Percentiles rank a stretch among this genome's conserved stretches.
Conservation (phyloP, 2,797 vertebrate species). For the Staurois parvus region DNA sequence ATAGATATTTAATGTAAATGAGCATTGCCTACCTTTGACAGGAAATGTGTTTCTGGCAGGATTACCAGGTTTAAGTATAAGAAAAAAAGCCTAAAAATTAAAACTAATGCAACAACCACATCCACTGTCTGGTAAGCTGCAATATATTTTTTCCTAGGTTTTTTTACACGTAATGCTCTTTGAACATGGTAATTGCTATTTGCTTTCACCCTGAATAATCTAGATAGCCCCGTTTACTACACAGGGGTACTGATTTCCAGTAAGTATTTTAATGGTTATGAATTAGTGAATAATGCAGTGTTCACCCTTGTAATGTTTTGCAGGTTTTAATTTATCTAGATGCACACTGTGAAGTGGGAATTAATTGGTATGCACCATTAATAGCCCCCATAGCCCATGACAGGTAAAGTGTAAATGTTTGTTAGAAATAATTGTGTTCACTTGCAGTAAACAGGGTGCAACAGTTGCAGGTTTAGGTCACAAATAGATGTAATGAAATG, state of each 20-base stretch:
- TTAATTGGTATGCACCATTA: constrained; percentile 97
- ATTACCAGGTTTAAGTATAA: no score
- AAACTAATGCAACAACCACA: no score
- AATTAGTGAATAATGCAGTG: background rate
- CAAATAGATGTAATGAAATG: background rate
- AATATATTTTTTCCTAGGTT: no score
- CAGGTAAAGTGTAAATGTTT: constrained; percentile 82
- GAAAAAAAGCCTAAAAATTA: no score
- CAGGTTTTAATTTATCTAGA: constrained; percentile 97
- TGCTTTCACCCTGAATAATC: background rate
- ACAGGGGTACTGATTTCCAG: background rate
- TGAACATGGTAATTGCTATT: no score
- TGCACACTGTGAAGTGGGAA: constrained; percentile 95
- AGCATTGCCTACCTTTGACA: no score
- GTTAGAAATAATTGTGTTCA: background rate
- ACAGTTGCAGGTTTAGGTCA: background rate
- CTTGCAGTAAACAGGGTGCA: background rate
- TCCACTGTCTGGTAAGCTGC: no score
- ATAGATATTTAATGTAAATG: no score
- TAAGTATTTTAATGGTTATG: background rate
- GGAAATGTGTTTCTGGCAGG: no score
- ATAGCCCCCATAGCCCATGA: constrained; percentile 96
- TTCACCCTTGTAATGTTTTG: constrained; percentile 55
- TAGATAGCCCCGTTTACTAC: background rate
- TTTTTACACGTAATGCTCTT: no score